Evolutionary conservation across 2,888 invertebrate genomes (phyloP).

Genomic region (Pristionchus mayeri): DNA sequence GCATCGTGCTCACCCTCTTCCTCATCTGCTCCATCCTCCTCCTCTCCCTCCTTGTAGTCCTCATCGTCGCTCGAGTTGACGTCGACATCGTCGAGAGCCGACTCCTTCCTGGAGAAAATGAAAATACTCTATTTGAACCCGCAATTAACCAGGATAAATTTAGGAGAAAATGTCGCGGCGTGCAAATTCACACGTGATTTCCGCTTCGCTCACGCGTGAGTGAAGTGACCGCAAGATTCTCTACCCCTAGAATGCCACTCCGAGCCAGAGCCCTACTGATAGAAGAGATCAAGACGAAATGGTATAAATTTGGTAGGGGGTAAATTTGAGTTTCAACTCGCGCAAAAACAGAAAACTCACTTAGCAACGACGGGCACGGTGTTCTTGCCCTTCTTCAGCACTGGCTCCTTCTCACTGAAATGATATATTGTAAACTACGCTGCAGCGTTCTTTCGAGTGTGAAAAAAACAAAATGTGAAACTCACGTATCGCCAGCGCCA

Average conservation of each 20-base stretch:
- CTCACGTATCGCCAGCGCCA: not conserved
- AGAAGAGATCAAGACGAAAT: not conserved
- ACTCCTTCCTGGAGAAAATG: not conserved
- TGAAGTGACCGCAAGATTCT: constrained; percentile 46
- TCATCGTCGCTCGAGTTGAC: constrained; percentile 51
- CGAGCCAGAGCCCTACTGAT: constrained; percentile 6
- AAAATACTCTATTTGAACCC: not conserved
- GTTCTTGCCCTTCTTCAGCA: constrained; percentile 31
- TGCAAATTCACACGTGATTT: constrained; percentile 43
- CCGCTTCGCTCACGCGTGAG: constrained; percentile 41
- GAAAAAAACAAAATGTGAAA: not conserved
- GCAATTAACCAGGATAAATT: not conserved
- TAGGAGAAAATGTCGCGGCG: constrained; percentile 20
- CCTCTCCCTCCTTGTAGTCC: constrained; percentile 62
- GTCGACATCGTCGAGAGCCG: constrained; percentile 7
- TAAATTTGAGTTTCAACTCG: not conserved
- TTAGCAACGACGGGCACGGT: not conserved
- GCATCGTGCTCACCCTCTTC: constrained; percentile 57
- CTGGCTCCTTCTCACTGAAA: not conserved
- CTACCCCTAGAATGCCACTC: not conserved
- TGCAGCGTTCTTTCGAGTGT: not conserved
- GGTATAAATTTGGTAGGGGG: not conserved
- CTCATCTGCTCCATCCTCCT: constrained; percentile 56
- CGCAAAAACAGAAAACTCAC: not conserved
- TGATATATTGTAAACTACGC: too few species aligned